Base-by-base conservation (phyloP, 2,888 invertebrate species). In the Tenthredo mesomela region DNA sequence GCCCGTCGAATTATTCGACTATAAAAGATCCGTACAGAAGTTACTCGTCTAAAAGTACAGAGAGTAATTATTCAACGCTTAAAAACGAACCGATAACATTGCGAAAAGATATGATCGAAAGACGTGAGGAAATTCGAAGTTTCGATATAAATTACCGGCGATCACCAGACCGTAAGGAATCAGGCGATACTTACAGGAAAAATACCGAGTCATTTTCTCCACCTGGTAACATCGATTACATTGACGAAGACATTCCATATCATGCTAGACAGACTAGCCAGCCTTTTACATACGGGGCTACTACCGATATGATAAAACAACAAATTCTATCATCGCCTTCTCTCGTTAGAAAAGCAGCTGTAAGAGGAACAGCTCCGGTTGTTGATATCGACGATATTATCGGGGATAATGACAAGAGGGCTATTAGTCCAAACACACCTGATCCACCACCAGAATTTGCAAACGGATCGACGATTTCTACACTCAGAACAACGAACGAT, bases 251-350 rank as follows among this genome's bases (percentile, higher is more conserved):
- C 93, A 97, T 97, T 93, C 98, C 98, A 89, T 98, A 98, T 94
- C 98, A 98, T 96, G 98, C 98, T 91, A 95, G 98, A 91, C 96
- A 97, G 89, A 97, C 98, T 93, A 97, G 97, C 90, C 96, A 97
- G 90, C 98, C 98, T 87, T 98, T 98, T 94, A 97, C 97, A 85
- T 98, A 98, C 95, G 97, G 97, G 85, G 96, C 95, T 86, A 95
- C 96, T 86, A 93, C 95, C 89, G 95, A 95, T 91, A 96, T 96
- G 96, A 95, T 96, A 90, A 96, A 96, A 87, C 95, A 96, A 90
- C 95, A 96, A 93, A 97, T 97, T 90, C 95, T 97, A 88, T 96
- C 97, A 91, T 97, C 97, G 93, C 97, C 97, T 86, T 96, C 97
- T 93, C 95, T 97, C 92, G 97, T 97, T 91, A 95, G 97, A 87